Percentiles rank a stretch among this genome's conserved stretches.
phyloP scores from a whole-genome alignment of 2,888 invertebrate genomes.

The Leptopilina syphax region DNA sequence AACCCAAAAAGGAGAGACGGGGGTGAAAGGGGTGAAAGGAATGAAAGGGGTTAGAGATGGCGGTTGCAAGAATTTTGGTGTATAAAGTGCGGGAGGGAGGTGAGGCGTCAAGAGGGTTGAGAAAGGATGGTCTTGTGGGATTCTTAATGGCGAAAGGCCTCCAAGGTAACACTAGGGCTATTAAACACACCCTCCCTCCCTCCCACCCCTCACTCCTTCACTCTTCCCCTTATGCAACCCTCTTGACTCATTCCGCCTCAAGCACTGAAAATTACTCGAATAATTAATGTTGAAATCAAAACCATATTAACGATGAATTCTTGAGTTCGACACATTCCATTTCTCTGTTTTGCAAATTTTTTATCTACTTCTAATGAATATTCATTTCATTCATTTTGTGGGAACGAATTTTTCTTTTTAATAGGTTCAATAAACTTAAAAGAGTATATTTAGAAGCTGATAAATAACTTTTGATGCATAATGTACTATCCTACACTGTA shows the following conservation, averaged over 20 bases:
- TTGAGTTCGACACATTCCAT: conserved; percentile 13
- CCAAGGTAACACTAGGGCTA: conserved; percentile 71
- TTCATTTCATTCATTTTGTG: no score
- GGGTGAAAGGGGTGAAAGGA: conserved; percentile 39
- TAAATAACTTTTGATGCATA: no score
- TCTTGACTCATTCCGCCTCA: conserved; percentile 48
- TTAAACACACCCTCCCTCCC: conserved; percentile 65
- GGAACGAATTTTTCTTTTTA: no score
- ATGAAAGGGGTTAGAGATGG: conserved; percentile 40
- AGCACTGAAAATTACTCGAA: conserved; percentile 56
- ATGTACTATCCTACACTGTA: no score
- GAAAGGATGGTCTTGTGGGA: conserved; percentile 71
- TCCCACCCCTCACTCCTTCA: no score
- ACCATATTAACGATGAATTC: conserved; percentile 53
- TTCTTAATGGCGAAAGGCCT: conserved; percentile 74
- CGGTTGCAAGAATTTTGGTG: conserved; percentile 29
- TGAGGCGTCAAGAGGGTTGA: conserved; percentile 53
- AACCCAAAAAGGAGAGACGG: conserved; percentile 51
- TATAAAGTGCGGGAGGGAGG: conserved; percentile 39
- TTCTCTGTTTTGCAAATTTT: neutral
- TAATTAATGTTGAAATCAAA: conserved; percentile 59
- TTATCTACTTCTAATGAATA: no score
- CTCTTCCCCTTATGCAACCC: conserved; percentile 1
- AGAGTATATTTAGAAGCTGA: no score
- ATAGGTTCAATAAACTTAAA: no score